Base-by-base conservation (phyloP, 2,888 invertebrate species). In the Epinotia bilunana region DNA sequence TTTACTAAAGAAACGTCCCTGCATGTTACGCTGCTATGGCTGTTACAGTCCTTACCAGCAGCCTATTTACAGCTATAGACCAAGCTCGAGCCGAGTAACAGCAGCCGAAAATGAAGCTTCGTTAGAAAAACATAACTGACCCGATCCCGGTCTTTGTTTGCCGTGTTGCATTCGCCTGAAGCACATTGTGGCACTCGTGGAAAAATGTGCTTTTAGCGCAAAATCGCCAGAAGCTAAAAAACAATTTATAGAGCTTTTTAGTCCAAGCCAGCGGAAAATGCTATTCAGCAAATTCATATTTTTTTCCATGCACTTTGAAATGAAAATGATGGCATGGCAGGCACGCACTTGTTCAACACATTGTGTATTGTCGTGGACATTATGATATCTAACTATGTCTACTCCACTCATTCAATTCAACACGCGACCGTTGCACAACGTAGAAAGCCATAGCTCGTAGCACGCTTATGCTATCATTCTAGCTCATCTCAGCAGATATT, bases 81-180 rank as follows among this genome's bases (percentile, higher is more conserved):
- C n/a, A 53, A 53, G 6, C 13, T 53, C 53, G 53, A n/a, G 53
- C n/a, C 53, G 53, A 53, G n/a, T 53, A n/a, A n/a, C 53, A 53
- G 7, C n/a, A 53, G 53, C n/a, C n/a, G 7, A 53, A 6, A 53
- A 53, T 53, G n/a, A 53, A 53, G n/a, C 5, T 53, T 53, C n/a
- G n/a, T 53, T n/a, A 53, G 53, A 53, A 53, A 53, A 53, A n/a
- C n/a, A 53, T 53, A n/a, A 53, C 53, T 53, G 13, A 53, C 5
- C 53, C 53, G n/a, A 53, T 53, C 53, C 53, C 53, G 53, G 7
- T 53, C n/a, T 53, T 53, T 53, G 49, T 53, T 53, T 53, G n/a
- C n/a, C 6, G 16, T 53, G 49, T 53, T 53, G n/a, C 53, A n/a
- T n/a, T 53, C n/a, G 53, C 53, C 53, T 53, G 6, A 53, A 53